Conservation (phyloP, 2,888 invertebrate genomes). For the Aleiodes leptofemur region DNA sequence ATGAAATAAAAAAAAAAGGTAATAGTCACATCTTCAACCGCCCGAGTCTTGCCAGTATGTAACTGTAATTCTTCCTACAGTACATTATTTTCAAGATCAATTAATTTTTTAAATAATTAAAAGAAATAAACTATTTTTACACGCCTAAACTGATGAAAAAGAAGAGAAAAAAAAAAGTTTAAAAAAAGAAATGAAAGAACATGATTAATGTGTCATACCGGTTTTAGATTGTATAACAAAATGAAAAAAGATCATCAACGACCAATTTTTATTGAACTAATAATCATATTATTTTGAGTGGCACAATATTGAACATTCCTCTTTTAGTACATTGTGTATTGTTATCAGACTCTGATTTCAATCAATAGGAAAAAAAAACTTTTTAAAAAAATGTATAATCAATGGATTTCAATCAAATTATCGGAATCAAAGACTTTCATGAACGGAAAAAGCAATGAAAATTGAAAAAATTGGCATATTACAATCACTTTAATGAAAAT, state of each 20-base stretch:
- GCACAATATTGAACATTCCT: conserved; percentile 42
- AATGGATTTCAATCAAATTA: conserved; percentile 39
- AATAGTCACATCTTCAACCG: conserved; percentile 30
- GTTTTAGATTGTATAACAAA: conserved; percentile 20
- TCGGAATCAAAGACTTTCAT: conserved; percentile 8
- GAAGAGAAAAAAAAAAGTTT: not conserved
- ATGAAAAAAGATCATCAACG: conserved; percentile 33
- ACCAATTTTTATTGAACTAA: conserved; percentile 36
- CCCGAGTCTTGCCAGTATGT: conserved; percentile 45
- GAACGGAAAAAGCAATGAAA: not conserved
- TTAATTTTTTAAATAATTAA: conserved; percentile 20
- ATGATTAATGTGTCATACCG: conserved; percentile 2
- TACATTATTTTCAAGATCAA: conserved; percentile 22
- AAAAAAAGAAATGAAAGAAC: not conserved
- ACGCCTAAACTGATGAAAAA: conserved; percentile 25
- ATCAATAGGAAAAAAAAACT: conserved; percentile 16
- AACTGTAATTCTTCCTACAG: conserved; percentile 42
- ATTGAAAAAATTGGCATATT: conserved; percentile 27
- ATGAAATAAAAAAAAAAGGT: conserved; percentile 10
- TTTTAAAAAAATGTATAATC: conserved; percentile 18
- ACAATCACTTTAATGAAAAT: conserved; percentile 36
- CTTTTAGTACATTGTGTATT: conserved; percentile 32
- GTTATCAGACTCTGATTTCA: conserved; percentile 42
- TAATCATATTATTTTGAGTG: conserved; percentile 21
- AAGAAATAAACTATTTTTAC: conserved; percentile 43